Evolutionary conservation across 2,888 invertebrate genomes (phyloP).

Genomic region (Smittia aterrima): DNA sequence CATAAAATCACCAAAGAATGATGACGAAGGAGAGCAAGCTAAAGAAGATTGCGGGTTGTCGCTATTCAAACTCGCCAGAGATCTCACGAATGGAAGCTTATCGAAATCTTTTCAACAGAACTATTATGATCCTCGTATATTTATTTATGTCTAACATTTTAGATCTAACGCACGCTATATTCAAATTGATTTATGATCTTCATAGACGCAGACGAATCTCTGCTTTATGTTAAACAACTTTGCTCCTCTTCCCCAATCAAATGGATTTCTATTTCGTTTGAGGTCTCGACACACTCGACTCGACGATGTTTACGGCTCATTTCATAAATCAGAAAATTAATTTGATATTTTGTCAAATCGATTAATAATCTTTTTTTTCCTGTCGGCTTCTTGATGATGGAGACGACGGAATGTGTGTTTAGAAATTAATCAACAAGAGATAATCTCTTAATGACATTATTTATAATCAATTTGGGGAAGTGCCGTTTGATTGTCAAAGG

Average conservation of each 20-base stretch:
- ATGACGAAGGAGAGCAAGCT: not conserved
- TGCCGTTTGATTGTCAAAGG: not conserved
- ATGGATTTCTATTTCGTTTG: not conserved
- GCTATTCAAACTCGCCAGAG: too few relatives aligned
- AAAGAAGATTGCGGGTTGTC: not conserved
- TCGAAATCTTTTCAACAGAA: slow-evolving; percentile 14
- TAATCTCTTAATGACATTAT: slow-evolving; percentile 10
- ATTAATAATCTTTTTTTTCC: slow-evolving; percentile 14
- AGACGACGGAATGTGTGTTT: not conserved
- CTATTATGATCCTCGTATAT: slow-evolving; percentile 18
- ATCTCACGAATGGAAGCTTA: not conserved
- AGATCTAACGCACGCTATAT: slow-evolving; percentile 34
- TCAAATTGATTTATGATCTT: slow-evolving; percentile 38
- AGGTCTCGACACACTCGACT: not conserved
- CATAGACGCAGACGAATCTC: slow-evolving; percentile 3
- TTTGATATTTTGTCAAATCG: slow-evolving; percentile 21
- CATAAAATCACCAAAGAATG: not conserved
- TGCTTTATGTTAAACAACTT: slow-evolving; percentile 23
- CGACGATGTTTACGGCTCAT: slow-evolving; percentile 13
- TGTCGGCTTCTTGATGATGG: not conserved
- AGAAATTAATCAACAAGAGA: not conserved
- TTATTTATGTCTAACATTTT: slow-evolving; percentile 40
- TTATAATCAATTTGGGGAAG: slow-evolving; percentile 8
- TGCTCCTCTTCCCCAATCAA: not conserved
- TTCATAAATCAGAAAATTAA: slow-evolving; percentile 34